Percentiles rank a stretch among this genome's conserved stretches.
Conservation (phyloP, 2,797 vertebrate species). For the Emydoidea blandingii region DNA sequence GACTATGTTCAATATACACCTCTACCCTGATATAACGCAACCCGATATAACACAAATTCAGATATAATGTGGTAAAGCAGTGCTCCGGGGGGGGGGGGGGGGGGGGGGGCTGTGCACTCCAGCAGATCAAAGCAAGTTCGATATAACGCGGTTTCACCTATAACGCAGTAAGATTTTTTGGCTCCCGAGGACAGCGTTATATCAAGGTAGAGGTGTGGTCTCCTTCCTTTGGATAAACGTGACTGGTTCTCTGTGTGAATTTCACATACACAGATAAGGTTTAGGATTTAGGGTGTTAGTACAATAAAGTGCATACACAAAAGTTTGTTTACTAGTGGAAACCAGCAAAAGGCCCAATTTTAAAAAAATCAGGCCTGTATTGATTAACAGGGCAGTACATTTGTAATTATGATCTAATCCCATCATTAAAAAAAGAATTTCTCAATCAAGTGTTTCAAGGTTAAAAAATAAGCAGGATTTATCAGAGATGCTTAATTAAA, state of each 20-base stretch:
- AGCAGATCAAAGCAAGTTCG: too few relatives aligned
- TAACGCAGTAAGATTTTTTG: too few relatives aligned
- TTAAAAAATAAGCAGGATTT: neutral
- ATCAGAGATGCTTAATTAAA: neutral
- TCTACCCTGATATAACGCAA: too few relatives aligned
- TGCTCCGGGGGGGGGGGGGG: too few relatives aligned
- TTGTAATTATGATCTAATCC: neutral
- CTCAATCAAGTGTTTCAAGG: neutral
- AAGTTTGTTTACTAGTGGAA: neutral
- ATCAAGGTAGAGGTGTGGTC: too few relatives aligned
- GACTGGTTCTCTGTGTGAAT: neutral
- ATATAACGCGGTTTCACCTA: too few relatives aligned
- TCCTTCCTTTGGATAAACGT: neutral
- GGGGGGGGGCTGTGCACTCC: too few relatives aligned
- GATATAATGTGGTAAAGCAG: too few relatives aligned
- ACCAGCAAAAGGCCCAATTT: neutral
- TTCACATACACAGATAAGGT: neutral
- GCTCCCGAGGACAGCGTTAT: too few relatives aligned
- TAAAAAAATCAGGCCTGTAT: neutral
- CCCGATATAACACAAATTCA: too few relatives aligned
- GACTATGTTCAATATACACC: neutral
- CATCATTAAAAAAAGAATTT: neutral
- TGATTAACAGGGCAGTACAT: neutral
- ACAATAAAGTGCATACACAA: neutral
- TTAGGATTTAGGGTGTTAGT: neutral